Base-by-base conservation (phyloP, 1,140 invertebrate species). In the Hyles euphorbiae region DNA sequence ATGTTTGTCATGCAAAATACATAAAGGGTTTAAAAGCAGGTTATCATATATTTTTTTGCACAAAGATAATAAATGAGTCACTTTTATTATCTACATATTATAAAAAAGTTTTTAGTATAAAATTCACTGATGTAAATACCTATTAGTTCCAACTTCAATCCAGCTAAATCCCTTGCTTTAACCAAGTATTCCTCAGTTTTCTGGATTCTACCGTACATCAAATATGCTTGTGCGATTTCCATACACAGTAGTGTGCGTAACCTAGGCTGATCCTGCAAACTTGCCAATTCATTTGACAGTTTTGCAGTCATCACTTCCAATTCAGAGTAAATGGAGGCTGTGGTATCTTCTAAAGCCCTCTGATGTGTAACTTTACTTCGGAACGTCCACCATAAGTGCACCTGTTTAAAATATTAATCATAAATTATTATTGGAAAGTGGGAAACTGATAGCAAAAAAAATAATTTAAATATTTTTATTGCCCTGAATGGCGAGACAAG, bases 151-250 rank as follows among this genome's bases (percentile, higher is more conserved):
- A 97, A 85, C 50, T 92, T 90, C 50, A 98, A 77, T 48, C 93
- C 91, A 34, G 94, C 84, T 33, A 92, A 66, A 11, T 91, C 79
- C 70, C 90, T 90, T 1, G 94, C 93, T 58, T 87, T 85, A 22
- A 92, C 83, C 8, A 98, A 89, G 76, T 93, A 91, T 58, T 93
- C 90, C 60, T 94, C 92, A 12, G 93, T 92, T 71, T 92, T 91
- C 50, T 91, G 90, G 11, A 95, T 90, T 70, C 95, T 92, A 70
- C 92, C 93, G 79, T 95, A 97, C 48, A 92, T 89, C 9, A 95
- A 86, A 83, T 94, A 94, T 40, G 95, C 90, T 67, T 95, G 93
- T 36, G 93, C 92, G 57, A 93, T 87, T 90, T 98, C 97, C 32
- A 96, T 76, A 72, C 93, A 91, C 54, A 95, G 91, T 55, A 95